A percentile compares a stretch with the other conserved stretches of the same genome.
These are phyloP conservation scores for Pelagia noctiluca DNA, from an alignment of 30 jellyfish, hydroid and myxozoan genomes.

Conservation along the genomic window DNA sequence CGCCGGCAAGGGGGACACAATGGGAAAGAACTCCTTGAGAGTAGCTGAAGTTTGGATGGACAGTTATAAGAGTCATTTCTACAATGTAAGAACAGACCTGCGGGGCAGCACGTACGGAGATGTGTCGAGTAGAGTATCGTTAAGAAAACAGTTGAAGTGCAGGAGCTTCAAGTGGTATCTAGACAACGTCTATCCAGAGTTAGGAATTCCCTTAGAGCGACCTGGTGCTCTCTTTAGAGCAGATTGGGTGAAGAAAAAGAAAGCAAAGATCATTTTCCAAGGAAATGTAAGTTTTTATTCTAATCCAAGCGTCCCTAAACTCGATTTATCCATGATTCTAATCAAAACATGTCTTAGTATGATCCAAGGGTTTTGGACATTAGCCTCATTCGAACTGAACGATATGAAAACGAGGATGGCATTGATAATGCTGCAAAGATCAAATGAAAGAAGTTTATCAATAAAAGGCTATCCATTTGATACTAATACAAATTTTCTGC, in stretches of 20 bases:
- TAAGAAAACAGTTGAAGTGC: slow-evolving; percentile 71
- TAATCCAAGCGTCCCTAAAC: not conserved
- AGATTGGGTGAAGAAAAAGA: slow-evolving; percentile 28
- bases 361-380: too few species aligned
- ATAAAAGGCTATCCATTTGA: too few species aligned
- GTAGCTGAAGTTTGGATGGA: slow-evolving; percentile 96
- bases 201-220: slow-evolving; percentile 78
- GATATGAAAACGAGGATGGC: too few species aligned
- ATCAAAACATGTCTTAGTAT: too few species aligned
- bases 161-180: slow-evolving; percentile 82
- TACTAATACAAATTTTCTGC: too few species aligned
- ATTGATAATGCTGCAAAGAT: too few species aligned
- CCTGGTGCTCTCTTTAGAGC: slow-evolving; percentile 73
- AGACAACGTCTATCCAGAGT: slow-evolving; percentile 82
- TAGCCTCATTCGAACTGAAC: too few species aligned
- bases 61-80: slow-evolving; percentile 76
- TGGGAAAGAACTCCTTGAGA: slow-evolving; percentile 79
- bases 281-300: slow-evolving; percentile 39
- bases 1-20: slow-evolving; percentile 76
- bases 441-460: too few species aligned
- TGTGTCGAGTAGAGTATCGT: slow-evolving; percentile 55
- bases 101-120: slow-evolving; percentile 51
- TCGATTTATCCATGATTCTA: too few species aligned
- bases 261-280: slow-evolving; percentile 42
- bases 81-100: slow-evolving; percentile 70